These are phyloP conservation scores for Pseudomyrmex dendroicus DNA, from an alignment of 1,140 invertebrate species.

Conservation along the genomic window DNA sequence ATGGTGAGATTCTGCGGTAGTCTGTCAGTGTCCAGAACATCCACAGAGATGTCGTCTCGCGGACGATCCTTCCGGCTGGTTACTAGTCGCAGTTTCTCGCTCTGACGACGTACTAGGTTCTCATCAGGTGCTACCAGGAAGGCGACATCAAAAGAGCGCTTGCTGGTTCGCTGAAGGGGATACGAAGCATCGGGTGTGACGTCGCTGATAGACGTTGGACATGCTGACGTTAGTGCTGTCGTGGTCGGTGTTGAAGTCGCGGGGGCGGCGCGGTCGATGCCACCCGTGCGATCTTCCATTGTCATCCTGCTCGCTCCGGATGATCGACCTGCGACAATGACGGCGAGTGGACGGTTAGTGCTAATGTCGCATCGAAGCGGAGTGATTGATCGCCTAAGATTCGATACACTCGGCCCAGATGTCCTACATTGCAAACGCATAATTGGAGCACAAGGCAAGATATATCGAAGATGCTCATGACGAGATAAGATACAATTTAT, in stretches of 20 bases:
- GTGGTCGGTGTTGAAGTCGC: conserved; percentile 77
- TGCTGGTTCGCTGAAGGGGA: conserved; percentile 84
- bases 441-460: conserved; percentile 5
- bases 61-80: conserved; percentile 78
- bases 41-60: conserved; percentile 61
- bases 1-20: conserved; percentile 78
- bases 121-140: conserved; percentile 95
- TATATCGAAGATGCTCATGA: not conserved
- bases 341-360: conserved; percentile 56
- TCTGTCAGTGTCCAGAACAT: conserved; percentile 69
- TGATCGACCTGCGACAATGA: conserved; percentile 71
- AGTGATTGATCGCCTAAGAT: conserved; percentile 57
- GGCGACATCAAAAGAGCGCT: conserved; percentile 94
- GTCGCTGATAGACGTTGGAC: conserved; percentile 72
- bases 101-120: conserved; percentile 89
- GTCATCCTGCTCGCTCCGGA: conserved; percentile 81
- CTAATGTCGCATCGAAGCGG: conserved; percentile 26
- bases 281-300: conserved; percentile 84
- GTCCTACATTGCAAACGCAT: conserved; percentile 41
- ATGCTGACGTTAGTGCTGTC: conserved; percentile 67
- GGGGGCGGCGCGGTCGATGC: conserved; percentile 82
- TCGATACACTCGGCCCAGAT: conserved; percentile 52
- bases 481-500: not conserved
- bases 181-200: conserved; percentile 80
- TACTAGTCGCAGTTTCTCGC: conserved; percentile 87